Conservation (phyloP, 2,113 vertebrate genomes). For the Brienomyrus longianalis region DNA sequence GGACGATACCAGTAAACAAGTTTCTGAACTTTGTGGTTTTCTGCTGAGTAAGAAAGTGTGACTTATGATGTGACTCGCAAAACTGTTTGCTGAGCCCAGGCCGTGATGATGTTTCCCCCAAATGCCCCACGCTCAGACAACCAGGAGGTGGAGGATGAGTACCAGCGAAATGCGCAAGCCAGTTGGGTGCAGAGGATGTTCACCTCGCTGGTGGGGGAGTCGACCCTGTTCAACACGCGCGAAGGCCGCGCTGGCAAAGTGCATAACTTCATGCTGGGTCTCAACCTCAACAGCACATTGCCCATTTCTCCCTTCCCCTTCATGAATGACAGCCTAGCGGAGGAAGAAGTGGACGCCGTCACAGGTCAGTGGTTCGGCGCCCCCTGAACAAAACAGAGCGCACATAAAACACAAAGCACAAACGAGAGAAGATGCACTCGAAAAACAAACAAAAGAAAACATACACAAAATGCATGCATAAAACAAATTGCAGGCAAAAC, state of each 20-base stretch:
- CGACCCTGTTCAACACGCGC: slow-evolving; percentile 83
- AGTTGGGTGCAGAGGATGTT: slow-evolving; percentile 92
- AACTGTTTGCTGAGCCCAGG: background rate
- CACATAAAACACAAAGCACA: background rate
- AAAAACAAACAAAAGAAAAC: background rate
- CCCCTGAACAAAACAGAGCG: background rate
- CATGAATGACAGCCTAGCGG: slow-evolving; percentile 52
- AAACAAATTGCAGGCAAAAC: background rate
- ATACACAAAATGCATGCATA: background rate
- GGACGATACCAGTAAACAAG: background rate
- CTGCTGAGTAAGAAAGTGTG: background rate
- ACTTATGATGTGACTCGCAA: background rate
- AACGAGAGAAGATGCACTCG: background rate
- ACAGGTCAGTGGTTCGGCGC: slow-evolving; percentile 59
- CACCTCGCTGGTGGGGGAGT: slow-evolving; percentile 82
- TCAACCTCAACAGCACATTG: slow-evolving; percentile 82
- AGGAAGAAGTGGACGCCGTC: slow-evolving; percentile 76
- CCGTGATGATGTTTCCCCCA: background rate
- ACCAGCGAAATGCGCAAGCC: slow-evolving; percentile 65
- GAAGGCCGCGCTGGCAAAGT: slow-evolving; percentile 95
- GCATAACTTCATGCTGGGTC: slow-evolving; percentile 96
- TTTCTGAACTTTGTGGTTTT: background rate
- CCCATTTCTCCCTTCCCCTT: slow-evolving; percentile 65
- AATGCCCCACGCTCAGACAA: slow-evolving; percentile 30
- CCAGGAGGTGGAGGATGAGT: slow-evolving; percentile 61